Evolutionary conservation across 2,113 vertebrate species (phyloP).

Genomic region (Willisornis vidua): DNA sequence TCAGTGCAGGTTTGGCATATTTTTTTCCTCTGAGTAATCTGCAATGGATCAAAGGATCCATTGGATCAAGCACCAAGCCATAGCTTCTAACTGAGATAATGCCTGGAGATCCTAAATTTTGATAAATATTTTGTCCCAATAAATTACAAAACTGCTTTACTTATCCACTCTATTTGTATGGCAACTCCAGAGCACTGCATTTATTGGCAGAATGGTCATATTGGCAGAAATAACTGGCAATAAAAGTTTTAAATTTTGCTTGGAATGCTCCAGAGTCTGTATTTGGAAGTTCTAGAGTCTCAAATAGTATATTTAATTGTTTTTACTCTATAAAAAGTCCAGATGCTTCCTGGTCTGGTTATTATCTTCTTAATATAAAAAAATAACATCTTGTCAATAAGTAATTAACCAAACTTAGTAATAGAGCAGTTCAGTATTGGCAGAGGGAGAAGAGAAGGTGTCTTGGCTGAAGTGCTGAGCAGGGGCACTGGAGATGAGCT

Average conservation of each 20-base stretch:
- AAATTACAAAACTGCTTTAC: neutral
- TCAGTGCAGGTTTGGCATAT: neutral
- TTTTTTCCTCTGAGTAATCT: neutral
- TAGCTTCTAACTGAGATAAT: neutral
- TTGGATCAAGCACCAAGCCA: neutral
- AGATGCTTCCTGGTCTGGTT: neutral
- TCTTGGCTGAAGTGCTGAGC: neutral
- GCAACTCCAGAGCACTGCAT: neutral
- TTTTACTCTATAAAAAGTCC: neutral
- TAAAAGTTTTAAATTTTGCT: neutral
- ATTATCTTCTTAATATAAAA: neutral
- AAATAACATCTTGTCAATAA: neutral
- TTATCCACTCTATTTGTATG: neutral
- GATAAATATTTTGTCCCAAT: neutral
- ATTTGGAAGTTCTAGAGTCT: neutral
- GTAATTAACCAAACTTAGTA: neutral
- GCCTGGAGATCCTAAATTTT: neutral
- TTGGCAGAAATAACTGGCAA: neutral
- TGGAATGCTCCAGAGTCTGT: neutral
- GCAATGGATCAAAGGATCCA: neutral
- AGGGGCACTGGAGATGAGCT: neutral
- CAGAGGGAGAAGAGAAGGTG: neutral
- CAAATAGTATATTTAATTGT: neutral
- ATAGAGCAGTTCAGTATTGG: neutral
- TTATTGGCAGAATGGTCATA: neutral